Base-by-base conservation (phyloP, 2,113 vertebrate genomes). In the Gallinago undulata region DNA sequence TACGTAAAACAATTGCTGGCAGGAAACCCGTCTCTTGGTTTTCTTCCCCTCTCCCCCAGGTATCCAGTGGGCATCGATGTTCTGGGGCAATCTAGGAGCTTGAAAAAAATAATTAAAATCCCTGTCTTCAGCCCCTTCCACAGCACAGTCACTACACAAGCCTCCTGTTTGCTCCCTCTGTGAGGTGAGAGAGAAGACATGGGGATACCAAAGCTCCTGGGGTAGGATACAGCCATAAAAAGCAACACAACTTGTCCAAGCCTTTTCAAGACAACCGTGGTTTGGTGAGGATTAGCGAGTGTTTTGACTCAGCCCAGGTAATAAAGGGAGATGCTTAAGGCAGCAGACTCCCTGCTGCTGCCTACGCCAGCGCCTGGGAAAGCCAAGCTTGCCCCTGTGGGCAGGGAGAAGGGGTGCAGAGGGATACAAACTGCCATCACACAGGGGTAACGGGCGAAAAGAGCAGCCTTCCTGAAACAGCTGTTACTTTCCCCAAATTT, bases 261-360 rank as follows among this genome's bases (percentile, higher is more conserved):
- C 8, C 3, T 80, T 85, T 76, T 83, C 67, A 83, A 87, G 63
- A 67, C 47, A 62, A 50, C 50, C 6, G 0, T 63, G 63, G 59
- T n/a, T 35, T 7, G 41, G 28, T 56, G 47, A 90, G 62, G 59
- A 76, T 76, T 85, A 76, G 31, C 2, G 8, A 70, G 13, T 28
- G 33, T 66, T 86, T 92, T 90, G 19, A 66, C 76, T 84, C 53
- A 62, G 64, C 19, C 25, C 47, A 74, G 28, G 72, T 69, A 93
- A 90, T 80, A 85, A 64, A 51, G 53, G 39, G 39, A 83, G 70
- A 81, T 67, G 83, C 69, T 92, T 50, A 51, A 87, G 72, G 94
- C 89, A 70, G 37, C n/a, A 63, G 39, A 56, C 21, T 90, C 62
- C 27, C 28, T 50, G 33, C 56, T 75, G 37, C 59, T 19, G 30